Conservation (phyloP, 2,113 vertebrate genomes). For the Cinclus cinclus region DNA sequence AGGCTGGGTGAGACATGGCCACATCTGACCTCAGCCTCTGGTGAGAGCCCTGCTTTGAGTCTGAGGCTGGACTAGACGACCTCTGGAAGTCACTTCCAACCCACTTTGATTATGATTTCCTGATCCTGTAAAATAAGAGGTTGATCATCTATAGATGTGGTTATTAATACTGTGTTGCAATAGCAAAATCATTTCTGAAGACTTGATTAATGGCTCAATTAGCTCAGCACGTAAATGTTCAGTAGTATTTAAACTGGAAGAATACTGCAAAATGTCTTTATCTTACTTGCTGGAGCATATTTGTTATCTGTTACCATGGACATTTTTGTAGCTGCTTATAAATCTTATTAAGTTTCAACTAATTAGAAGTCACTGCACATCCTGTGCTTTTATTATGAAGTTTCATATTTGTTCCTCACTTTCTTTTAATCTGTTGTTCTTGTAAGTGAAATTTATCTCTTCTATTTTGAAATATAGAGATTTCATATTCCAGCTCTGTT, state of each 20-base stretch:
- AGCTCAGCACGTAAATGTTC: neutral
- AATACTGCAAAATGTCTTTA: neutral
- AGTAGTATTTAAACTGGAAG: neutral
- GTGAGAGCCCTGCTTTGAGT: neutral
- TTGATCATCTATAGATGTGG: neutral
- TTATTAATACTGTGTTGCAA: neutral
- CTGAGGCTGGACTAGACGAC: neutral
- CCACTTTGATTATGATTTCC: neutral
- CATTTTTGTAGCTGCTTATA: neutral
- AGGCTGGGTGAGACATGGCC: fast-evolving
- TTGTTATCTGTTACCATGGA: neutral
- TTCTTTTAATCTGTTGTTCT: neutral
- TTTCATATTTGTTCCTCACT: neutral
- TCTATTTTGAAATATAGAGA: neutral
- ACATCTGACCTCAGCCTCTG: neutral
- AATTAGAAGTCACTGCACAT: neutral
- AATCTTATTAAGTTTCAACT: neutral
- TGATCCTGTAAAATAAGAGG: neutral
- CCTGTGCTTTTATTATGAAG: neutral
- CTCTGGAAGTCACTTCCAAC: neutral
- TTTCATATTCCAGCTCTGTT: neutral
- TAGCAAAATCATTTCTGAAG: neutral
- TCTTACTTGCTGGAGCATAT: neutral
- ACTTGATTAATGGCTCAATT: neutral
- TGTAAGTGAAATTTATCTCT: neutral